These are phyloP conservation scores for Tipula lateralis DNA, from an alignment of 2,888 invertebrate species.

Conservation along the genomic window DNA sequence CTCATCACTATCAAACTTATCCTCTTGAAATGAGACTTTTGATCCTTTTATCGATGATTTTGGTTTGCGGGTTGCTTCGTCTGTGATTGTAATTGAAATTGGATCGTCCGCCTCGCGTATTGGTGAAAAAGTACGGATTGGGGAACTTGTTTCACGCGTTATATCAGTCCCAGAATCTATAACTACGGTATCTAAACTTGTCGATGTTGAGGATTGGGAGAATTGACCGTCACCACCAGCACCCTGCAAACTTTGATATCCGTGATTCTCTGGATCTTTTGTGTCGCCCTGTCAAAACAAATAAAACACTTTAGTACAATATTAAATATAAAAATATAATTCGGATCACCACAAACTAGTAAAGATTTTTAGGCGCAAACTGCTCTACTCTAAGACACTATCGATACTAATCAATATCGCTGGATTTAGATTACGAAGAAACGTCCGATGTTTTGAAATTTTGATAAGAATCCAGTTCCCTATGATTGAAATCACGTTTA, in stretches of 20 bases:
- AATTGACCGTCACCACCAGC: slow-evolving; percentile 40
- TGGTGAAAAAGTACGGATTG: slow-evolving; percentile 38
- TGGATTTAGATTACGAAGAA: neutral
- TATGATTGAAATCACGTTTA: neutral
- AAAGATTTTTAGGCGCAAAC: neutral
- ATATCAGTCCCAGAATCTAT: slow-evolving; percentile 34
- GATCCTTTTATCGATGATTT: slow-evolving; percentile 45
- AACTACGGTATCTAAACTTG: slow-evolving; percentile 53
- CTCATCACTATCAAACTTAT: slow-evolving; percentile 43
- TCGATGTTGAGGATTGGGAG: slow-evolving; percentile 53
- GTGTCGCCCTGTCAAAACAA: slow-evolving; percentile 36
- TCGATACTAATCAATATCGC: neutral
- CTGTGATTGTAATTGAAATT: neutral
- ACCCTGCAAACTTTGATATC: slow-evolving; percentile 41
- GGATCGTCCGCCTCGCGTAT: slow-evolving; percentile 37
- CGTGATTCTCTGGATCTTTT: slow-evolving; percentile 40
- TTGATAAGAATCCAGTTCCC: neutral
- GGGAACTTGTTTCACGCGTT: slow-evolving; percentile 35
- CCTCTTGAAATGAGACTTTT: slow-evolving; percentile 45
- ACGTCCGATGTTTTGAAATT: neutral
- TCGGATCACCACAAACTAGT: neutral
- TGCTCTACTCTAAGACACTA: neutral
- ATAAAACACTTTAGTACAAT: neutral
- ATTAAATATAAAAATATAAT: neutral
- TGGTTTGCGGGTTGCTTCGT: slow-evolving; percentile 42